Base-by-base conservation (phyloP, 2,113 vertebrate genomes). In the Solenodon paradoxus region DNA sequence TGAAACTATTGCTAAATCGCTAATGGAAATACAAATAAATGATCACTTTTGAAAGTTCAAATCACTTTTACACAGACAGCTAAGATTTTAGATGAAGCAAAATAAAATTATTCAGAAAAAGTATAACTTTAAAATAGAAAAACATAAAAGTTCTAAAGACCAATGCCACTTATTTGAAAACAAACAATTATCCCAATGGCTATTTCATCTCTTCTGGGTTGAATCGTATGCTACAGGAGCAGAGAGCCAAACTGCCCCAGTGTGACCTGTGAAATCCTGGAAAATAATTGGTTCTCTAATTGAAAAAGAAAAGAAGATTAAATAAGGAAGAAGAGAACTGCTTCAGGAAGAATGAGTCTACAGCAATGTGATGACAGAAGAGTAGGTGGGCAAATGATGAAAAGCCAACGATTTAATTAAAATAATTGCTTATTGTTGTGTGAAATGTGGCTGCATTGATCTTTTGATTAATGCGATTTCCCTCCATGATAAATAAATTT, bases 251-350 rank as follows among this genome's bases (percentile, higher is more conserved):
- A 92, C 71, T 95, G 47, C 69, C 80, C 87, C 94, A 81, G 75
- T 92, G 92, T 94, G 94, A 97, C 94, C 92, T 92, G 38, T 72
- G 96, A 95, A 96, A 92, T 80, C 53, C 49, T 51, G 61, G 88
- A 95, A 96, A 96, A 96, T 97, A 97, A 97, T 88, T 97, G 90
- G 90, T 93, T 96, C 90, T 92, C 69, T 96, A 97, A 96, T 77
- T 97, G 95, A 96, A 97, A 96, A 97, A 97, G 89, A 93, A 96
- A 95, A 96, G 94, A 92, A 96, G 96, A 97, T 95, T 96, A 97
- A 90, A 96, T 49, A 68, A 94, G 24, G 86, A 53, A 89, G 69
- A 92, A 35, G 59, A 92, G 57, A 7, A 19, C 45, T 57, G 71
- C 92, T 95, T 92, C 80, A 42, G 87, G 88, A 97, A 95, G 40